Conservation (phyloP, 2,888 invertebrate species). For the Phalangium opilio region DNA sequence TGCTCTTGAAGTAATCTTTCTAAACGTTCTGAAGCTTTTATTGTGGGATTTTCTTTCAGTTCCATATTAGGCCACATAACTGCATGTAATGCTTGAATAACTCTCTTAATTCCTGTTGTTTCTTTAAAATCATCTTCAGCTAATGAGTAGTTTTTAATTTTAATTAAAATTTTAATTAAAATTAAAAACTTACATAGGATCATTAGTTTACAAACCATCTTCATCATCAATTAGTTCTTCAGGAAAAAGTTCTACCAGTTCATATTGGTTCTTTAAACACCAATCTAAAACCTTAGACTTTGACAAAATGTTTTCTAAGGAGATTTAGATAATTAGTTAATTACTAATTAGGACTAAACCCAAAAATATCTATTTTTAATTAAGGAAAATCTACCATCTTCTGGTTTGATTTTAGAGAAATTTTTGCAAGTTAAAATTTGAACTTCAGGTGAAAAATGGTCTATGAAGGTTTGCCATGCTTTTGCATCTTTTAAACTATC, state of each 20-base stretch:
- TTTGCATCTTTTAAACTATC: conserved; percentile 32
- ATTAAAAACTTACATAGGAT: background rate
- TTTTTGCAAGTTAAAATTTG: conserved; percentile 42
- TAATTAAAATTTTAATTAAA: background rate
- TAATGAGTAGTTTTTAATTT: background rate
- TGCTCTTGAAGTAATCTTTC: background rate
- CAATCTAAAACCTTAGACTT: conserved; percentile 39
- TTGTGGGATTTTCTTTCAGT: conserved; percentile 40
- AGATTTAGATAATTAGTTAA: no score
- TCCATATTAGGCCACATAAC: conserved; percentile 54
- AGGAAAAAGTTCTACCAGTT: conserved; percentile 49
- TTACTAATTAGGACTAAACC: no score
- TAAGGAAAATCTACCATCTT: no score
- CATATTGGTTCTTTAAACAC: conserved; percentile 51
- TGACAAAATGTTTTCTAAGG: background rate
- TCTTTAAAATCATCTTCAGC: conserved; percentile 40
- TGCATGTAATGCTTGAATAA: conserved; percentile 52
- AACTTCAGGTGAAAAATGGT: conserved; percentile 39
- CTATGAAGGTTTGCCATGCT: conserved; percentile 35
- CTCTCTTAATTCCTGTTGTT: conserved; percentile 46
- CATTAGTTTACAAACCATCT: conserved; percentile 32
- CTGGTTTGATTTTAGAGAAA: conserved; percentile 19
- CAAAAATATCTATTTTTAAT: no score
- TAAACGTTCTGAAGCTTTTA: background rate
- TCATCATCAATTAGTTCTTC: conserved; percentile 35